phyloP scores from a whole-genome alignment of 2,797 vertebrate species.

The Centroberyx gerrardi region DNA sequence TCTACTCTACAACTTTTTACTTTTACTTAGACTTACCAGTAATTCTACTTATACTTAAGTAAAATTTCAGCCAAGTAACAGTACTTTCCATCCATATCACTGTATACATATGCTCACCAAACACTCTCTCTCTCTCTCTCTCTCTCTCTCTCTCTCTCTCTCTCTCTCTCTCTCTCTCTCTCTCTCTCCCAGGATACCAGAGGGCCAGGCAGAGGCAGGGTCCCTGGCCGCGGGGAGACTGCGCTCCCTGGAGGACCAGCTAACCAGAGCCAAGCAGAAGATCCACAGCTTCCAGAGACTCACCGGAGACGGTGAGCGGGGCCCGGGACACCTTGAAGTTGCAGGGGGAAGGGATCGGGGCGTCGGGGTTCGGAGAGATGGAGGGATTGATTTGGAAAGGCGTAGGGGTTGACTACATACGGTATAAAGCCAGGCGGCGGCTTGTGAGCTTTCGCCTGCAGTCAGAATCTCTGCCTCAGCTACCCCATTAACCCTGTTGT shows the following conservation, averaged over 20 bases:
- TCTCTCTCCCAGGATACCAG: conserved; percentile 90
- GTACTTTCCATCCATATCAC: background rate
- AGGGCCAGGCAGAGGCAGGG: conserved; percentile 92
- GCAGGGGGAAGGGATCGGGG: conserved; percentile 8
- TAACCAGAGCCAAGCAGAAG: conserved; percentile 97
- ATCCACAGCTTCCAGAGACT: conserved; percentile 96
- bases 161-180: conserved; percentile 8
- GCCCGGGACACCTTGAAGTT: background rate
- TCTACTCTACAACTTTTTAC: too few species aligned
- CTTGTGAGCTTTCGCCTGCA: conserved; percentile 46
- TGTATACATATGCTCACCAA: conserved; percentile 15
- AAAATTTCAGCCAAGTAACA: too few species aligned
- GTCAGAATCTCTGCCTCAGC: conserved; percentile 18
- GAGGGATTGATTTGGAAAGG: conserved; percentile 32
- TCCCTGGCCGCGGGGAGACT: conserved; percentile 91
- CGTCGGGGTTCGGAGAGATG: conserved; percentile 30
- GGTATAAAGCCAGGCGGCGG: conserved; percentile 33
- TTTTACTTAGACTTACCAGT: too few species aligned
- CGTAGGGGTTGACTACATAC: conserved; percentile 21
- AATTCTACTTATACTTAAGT: too few species aligned
- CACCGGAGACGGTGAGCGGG: conserved; percentile 91
- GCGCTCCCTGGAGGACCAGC: conserved; percentile 95
- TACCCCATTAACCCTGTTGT: conserved; percentile 25
- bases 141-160: background rate
- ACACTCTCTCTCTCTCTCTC: conserved; percentile 28